Evolutionary conservation across 1,140 invertebrate genomes (phyloP).

Genomic region (Pachyrhynchus sulphureomaculatus): DNA sequence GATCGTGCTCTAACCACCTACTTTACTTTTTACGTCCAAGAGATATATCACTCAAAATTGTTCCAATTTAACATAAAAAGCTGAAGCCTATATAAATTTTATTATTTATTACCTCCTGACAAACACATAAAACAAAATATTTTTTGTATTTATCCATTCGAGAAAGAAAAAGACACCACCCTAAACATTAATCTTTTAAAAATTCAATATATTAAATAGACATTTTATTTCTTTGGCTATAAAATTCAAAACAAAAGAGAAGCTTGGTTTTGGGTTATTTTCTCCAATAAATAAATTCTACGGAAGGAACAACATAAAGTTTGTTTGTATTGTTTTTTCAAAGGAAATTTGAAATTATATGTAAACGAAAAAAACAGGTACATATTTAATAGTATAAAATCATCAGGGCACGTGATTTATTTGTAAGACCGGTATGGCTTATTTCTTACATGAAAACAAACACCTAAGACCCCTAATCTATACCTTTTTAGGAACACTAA

Average conservation of each 20-base stretch:
- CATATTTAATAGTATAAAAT: too few relatives aligned
- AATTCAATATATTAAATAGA: neutral
- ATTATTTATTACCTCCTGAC: neutral
- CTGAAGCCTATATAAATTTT: neutral
- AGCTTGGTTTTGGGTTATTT: too few relatives aligned
- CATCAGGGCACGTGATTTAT: too few relatives aligned
- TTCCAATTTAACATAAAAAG: neutral
- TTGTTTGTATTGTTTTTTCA: too few relatives aligned
- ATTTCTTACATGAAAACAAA: too few relatives aligned
- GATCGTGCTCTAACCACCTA: neutral
- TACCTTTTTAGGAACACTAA: too few relatives aligned
- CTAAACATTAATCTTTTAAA: constrained; percentile 1
- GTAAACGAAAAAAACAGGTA: too few relatives aligned
- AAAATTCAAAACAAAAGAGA: neutral
- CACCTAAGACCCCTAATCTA: too few relatives aligned
- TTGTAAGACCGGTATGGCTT: too few relatives aligned
- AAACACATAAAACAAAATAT: neutral
- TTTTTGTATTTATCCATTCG: neutral
- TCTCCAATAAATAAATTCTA: too few relatives aligned
- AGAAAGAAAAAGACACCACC: neutral
- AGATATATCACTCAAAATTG: neutral
- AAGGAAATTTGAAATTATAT: too few relatives aligned
- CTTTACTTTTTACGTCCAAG: neutral
- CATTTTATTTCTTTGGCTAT: neutral
- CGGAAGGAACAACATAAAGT: too few relatives aligned